phyloP scores from a whole-genome alignment of 2,888 invertebrate genomes.

The Epinotia demarniana region DNA sequence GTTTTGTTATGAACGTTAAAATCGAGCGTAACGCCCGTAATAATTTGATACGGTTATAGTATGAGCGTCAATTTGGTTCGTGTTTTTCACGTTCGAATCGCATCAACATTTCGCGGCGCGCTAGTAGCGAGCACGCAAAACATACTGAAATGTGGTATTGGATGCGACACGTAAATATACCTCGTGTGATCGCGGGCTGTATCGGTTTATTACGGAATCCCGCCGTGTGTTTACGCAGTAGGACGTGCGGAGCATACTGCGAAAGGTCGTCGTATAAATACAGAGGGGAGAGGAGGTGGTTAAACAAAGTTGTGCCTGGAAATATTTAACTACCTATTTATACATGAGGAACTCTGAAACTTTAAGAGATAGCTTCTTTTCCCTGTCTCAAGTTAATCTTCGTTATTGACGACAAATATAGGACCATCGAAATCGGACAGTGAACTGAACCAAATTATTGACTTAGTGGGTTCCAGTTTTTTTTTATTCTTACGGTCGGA shows the following conservation, averaged over 20 bases:
- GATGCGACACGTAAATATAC: not conserved
- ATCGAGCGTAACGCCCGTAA: not conserved
- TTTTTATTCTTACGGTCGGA: not conserved
- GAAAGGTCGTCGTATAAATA: constrained; percentile 7
- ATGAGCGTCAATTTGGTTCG: not conserved
- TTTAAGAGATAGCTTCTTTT: too few species aligned
- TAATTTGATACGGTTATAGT: constrained; percentile 12
- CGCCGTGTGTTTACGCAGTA: constrained; percentile 7
- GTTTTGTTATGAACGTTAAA: constrained; percentile 8
- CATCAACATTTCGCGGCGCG: not conserved
- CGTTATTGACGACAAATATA: too few species aligned
- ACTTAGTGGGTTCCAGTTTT: not conserved
- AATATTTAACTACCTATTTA: not conserved
- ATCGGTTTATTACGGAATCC: constrained; percentile 40
- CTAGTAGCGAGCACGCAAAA: not conserved
- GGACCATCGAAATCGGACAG: too few species aligned
- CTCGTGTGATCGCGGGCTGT: constrained; percentile 15
- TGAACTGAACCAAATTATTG: too few species aligned
- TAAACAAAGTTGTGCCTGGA: not conserved
- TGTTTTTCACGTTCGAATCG: not conserved
- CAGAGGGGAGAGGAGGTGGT: not conserved
- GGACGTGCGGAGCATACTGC: constrained; percentile 28
- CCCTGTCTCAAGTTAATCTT: too few species aligned
- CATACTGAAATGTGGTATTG: not conserved
- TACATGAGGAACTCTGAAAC: too few species aligned